These are phyloP conservation scores for Python bivittatus DNA, from an alignment of 2,113 vertebrate genomes.

Conservation along the genomic window DNA sequence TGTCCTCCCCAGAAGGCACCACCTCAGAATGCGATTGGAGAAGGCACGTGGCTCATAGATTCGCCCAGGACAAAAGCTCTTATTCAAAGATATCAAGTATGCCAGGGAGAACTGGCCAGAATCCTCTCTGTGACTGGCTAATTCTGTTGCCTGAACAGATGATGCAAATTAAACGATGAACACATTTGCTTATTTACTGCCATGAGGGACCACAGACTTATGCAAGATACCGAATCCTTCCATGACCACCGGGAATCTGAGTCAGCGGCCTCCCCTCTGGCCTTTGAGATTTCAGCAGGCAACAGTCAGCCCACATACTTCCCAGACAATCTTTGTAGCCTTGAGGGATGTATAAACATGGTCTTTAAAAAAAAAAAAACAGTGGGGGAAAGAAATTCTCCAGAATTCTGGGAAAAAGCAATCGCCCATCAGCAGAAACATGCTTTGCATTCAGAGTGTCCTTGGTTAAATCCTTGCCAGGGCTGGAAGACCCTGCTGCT, in stretches of 20 bases:
- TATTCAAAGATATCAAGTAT: not conserved
- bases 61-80: not conserved
- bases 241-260: not conserved
- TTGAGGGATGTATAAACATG: not conserved
- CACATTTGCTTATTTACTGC: not conserved
- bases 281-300: not conserved
- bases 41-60: not conserved
- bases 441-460: not conserved
- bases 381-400: not conserved
- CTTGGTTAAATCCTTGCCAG: not conserved
- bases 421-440: no score
- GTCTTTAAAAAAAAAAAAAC: not conserved
- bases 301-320: not conserved
- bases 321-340: not conserved
- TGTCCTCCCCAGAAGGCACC: not conserved
- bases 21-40: not conserved
- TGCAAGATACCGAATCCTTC: not conserved
- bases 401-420: not conserved
- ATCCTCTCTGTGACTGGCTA: not conserved
- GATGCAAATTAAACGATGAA: not conserved
- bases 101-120: not conserved
- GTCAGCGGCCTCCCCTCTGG: not conserved
- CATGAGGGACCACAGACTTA: not conserved
- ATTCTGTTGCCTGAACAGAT: not conserved
- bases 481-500: not conserved